These are phyloP conservation scores for Caenorhabditis virilis DNA, from an alignment of 2,888 invertebrate genomes.

Conservation along the genomic window DNA sequence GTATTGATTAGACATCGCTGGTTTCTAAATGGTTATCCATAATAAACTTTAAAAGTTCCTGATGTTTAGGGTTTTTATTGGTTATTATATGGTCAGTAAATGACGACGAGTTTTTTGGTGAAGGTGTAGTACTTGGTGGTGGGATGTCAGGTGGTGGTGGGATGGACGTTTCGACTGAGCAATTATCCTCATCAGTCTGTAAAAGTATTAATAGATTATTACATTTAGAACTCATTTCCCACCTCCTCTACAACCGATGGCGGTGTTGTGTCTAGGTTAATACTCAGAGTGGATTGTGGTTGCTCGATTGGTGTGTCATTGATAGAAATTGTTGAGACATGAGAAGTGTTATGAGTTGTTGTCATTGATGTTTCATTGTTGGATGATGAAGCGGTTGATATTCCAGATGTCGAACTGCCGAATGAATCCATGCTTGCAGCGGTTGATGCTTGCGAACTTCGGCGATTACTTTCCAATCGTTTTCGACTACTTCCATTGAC, in stretches of 20 bases:
- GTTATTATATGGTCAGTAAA: slow-evolving; percentile 18
- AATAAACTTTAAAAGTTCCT: slow-evolving; percentile 61
- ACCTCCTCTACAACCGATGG: slow-evolving; percentile 21
- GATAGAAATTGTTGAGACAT: slow-evolving; percentile 41
- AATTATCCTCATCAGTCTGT: slow-evolving; percentile 19
- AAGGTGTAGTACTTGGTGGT: slow-evolving; percentile 38
- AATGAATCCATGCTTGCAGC: slow-evolving; percentile 62
- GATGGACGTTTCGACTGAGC: slow-evolving; percentile 9
- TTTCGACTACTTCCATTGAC: slow-evolving; percentile 47
- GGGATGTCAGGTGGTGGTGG: slow-evolving; percentile 54
- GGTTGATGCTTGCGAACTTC: slow-evolving; percentile 58
- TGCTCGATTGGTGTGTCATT: slow-evolving; percentile 21
- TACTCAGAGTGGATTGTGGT: slow-evolving; percentile 23
- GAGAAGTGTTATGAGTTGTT: slow-evolving; percentile 20
- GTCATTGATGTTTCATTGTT: slow-evolving; percentile 16
- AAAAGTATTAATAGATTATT: no score
- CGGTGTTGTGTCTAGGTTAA: slow-evolving; percentile 19
- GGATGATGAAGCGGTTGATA: slow-evolving; percentile 53
- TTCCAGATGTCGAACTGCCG: slow-evolving; percentile 66
- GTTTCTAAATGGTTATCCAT: slow-evolving; percentile 64
- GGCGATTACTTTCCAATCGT: slow-evolving; percentile 47
- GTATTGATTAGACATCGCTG: slow-evolving; percentile 21
- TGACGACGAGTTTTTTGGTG: slow-evolving; percentile 31
- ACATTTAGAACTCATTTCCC: no score
- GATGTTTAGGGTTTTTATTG: slow-evolving; percentile 22